Percentiles rank a stretch among this genome's conserved stretches.
phyloP scores from a whole-genome alignment of 2,113 vertebrate species.

The Bos indicus region DNA sequence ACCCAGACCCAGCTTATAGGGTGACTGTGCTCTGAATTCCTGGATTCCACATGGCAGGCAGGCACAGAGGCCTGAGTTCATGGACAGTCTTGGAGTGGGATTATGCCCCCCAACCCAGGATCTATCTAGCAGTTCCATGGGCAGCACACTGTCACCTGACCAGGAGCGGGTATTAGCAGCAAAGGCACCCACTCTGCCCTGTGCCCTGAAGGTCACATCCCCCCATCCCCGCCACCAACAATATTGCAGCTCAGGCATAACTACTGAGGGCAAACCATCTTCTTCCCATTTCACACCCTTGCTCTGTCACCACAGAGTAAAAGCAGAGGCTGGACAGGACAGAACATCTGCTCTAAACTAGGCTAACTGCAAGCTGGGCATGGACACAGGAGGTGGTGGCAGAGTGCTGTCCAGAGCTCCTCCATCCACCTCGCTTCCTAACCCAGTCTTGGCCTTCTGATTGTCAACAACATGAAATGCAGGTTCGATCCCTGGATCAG shows the following conservation, averaged over 20 bases:
- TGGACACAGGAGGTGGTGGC: neutral
- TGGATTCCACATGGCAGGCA: neutral
- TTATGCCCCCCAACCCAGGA: neutral
- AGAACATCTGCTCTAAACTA: neutral
- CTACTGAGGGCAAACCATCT: neutral
- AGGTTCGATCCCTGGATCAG: neutral
- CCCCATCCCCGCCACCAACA: fast-evolving
- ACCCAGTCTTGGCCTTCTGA: neutral
- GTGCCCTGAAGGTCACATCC: neutral
- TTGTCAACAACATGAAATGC: neutral
- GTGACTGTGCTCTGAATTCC: neutral
- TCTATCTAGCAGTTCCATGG: neutral
- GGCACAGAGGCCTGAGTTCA: neutral
- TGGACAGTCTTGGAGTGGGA: neutral
- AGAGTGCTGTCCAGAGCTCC: neutral
- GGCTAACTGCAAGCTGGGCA: neutral
- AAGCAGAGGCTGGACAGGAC: neutral
- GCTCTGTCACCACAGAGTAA: neutral
- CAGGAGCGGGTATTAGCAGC: neutral
- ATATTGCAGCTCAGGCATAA: neutral
- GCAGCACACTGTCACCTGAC: neutral
- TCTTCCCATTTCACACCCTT: neutral
- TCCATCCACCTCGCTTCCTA: neutral
- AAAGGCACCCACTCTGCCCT: neutral
- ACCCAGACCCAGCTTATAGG: too few species aligned